A percentile compares a stretch with the other conserved stretches of the same genome.
Evolutionary conservation across 2,888 invertebrate species (phyloP).

Genomic region (Harpagoxenus sublaevis): DNA sequence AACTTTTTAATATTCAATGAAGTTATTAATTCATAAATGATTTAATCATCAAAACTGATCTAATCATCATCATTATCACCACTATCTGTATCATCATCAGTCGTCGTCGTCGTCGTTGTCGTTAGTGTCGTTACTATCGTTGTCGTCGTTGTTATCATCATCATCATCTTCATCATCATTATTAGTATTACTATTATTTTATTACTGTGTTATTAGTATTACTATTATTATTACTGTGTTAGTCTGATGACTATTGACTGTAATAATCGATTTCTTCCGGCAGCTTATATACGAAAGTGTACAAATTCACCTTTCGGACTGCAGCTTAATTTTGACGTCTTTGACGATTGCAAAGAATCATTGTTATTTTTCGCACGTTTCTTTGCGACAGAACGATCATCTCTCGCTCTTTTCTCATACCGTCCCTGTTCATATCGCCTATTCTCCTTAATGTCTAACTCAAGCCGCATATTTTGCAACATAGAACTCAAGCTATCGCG

Average conservation of each 20-base stretch:
- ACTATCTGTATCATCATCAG: neutral
- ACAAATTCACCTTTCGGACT: conserved; percentile 69
- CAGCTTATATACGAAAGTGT: conserved; percentile 75
- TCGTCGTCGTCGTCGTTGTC: neutral
- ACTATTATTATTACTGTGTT: no score
- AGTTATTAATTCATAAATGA: conserved; percentile 23
- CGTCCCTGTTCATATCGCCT: neutral
- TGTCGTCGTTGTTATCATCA: neutral
- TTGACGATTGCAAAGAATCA: conserved; percentile 16
- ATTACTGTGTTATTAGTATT: no score
- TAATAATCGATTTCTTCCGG: neutral
- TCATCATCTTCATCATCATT: neutral
- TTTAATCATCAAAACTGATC: no score
- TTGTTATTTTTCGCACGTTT: conserved; percentile 33
- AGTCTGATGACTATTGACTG: neutral
- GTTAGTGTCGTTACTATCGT: neutral
- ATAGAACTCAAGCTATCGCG: neutral
- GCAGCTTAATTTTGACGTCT: conserved; percentile 18
- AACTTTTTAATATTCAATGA: conserved; percentile 15
- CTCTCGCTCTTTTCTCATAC: neutral
- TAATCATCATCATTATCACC: neutral
- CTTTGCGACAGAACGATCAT: no score
- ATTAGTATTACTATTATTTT: no score
- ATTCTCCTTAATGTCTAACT: conserved; percentile 20
- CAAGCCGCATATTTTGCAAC: conserved; percentile 26